A percentile compares a stretch with the other conserved stretches of the same genome.
Conservation (phyloP, 2,797 vertebrate genomes). For the Onychomys torridus region DNA sequence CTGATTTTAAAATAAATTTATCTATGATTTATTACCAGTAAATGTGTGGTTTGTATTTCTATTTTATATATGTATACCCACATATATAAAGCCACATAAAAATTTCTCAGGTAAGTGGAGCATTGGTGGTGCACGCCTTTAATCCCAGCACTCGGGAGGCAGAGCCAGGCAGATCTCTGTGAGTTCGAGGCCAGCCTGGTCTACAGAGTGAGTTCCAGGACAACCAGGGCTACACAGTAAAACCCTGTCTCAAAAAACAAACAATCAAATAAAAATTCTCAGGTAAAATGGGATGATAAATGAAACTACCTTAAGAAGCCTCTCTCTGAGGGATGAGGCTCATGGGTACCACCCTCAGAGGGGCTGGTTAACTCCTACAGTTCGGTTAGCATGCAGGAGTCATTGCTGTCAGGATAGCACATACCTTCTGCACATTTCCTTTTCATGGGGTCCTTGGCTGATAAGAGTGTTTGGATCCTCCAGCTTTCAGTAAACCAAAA, state of each 20-base stretch:
- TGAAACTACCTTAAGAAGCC: neutral
- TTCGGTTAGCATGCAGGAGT: neutral
- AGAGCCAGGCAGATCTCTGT: neutral
- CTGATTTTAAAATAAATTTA: neutral
- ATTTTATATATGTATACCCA: neutral
- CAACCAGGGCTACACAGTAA: neutral
- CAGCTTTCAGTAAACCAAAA: neutral
- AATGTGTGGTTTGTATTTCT: neutral
- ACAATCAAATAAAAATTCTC: neutral
- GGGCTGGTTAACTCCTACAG: neutral
- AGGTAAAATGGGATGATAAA: neutral
- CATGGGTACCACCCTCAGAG: neutral
- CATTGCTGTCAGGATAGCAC: neutral
- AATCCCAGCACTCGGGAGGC: neutral
- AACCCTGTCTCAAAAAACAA: neutral
- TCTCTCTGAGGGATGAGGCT: neutral
- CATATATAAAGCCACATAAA: neutral
- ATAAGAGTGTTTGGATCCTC: neutral
- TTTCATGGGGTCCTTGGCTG: neutral
- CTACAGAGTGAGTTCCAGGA: neutral
- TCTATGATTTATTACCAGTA: neutral
- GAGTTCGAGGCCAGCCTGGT: neutral
- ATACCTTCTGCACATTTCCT: neutral
- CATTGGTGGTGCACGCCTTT: neutral
- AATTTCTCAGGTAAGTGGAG: neutral